Percentiles rank a stretch among this genome's conserved stretches.
phyloP scores from a whole-genome alignment of 2,888 invertebrate species.

The Dryocosmus kuriphilus region DNA sequence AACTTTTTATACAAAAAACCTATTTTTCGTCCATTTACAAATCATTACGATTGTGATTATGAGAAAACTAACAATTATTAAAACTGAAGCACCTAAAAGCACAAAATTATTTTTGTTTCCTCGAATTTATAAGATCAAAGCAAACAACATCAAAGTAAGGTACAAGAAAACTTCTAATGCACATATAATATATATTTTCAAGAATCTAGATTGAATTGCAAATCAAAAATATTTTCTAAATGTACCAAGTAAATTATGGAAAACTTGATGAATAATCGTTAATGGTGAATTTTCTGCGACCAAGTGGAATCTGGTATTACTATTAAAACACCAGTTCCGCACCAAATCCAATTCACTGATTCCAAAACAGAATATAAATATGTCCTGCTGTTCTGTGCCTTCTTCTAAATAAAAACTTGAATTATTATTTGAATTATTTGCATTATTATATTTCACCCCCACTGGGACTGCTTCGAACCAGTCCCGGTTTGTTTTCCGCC shows the following conservation, averaged over 20 bases:
- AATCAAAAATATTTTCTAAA: neutral
- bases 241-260: no score
- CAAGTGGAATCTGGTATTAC: conserved; percentile 9
- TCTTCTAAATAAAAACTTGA: no score
- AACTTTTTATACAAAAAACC: no score
- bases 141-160: conserved; percentile 34
- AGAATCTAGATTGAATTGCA: neutral
- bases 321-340: conserved; percentile 29
- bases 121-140: conserved; percentile 13
- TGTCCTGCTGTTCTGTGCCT: conserved; percentile 11
- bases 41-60: conserved; percentile 32
- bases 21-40: conserved; percentile 45
- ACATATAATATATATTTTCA: neutral
- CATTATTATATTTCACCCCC: no score
- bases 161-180: conserved; percentile 31
- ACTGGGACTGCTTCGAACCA: no score
- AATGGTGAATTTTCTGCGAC: conserved; percentile 1
- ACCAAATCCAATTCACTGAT: conserved; percentile 40
- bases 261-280: neutral
- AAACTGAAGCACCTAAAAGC: neutral
- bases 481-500: no score
- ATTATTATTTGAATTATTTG: no score
- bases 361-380: conserved; percentile 38
- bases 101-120: neutral
- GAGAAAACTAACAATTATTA: neutral